phyloP scores from a whole-genome alignment of 2,797 vertebrate genomes.

The Vespertilio murinus region DNA sequence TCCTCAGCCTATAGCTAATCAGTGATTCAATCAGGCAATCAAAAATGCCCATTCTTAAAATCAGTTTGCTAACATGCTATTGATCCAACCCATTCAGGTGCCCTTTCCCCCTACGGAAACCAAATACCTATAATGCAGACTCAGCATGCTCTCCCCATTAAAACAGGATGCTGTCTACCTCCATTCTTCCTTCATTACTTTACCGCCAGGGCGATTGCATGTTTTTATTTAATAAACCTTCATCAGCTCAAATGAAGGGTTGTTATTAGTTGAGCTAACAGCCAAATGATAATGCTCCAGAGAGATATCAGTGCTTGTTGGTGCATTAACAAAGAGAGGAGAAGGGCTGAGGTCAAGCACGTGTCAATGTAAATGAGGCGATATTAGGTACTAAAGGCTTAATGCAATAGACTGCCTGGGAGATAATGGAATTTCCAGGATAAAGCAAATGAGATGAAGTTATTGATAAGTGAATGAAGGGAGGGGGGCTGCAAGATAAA shows the following conservation, averaged over 20 bases:
- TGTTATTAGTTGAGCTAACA: constrained; percentile 87
- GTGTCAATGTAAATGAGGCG: constrained; percentile 87
- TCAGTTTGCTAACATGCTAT: constrained; percentile 32
- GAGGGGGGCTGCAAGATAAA: background rate
- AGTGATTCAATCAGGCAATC: constrained; percentile 32
- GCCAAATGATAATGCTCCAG: constrained; percentile 82
- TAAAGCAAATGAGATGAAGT: constrained; percentile 78
- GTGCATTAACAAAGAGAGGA: constrained; percentile 78
- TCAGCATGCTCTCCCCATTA: background rate
- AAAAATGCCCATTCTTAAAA: constrained; percentile 60
- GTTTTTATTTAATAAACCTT: constrained; percentile 87
- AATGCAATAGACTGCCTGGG: constrained; percentile 80
- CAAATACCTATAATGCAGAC: background rate
- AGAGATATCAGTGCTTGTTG: constrained; percentile 79
- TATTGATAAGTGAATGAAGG: constrained; percentile 66
- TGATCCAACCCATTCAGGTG: background rate
- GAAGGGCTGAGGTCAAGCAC: constrained; percentile 86
- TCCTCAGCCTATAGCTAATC: background rate
- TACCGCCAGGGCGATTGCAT: constrained; percentile 68
- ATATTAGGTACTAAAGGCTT: constrained; percentile 82
- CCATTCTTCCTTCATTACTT: constrained; percentile 76
- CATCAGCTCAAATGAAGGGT: constrained; percentile 83
- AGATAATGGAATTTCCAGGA: constrained; percentile 84
- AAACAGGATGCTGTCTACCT: constrained; percentile 4
- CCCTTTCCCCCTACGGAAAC: constrained; percentile 16